Percentiles rank a stretch among this genome's conserved stretches.
phyloP scores from a whole-genome alignment of 2,888 invertebrate genomes.

The Galerucella calmariensis region DNA sequence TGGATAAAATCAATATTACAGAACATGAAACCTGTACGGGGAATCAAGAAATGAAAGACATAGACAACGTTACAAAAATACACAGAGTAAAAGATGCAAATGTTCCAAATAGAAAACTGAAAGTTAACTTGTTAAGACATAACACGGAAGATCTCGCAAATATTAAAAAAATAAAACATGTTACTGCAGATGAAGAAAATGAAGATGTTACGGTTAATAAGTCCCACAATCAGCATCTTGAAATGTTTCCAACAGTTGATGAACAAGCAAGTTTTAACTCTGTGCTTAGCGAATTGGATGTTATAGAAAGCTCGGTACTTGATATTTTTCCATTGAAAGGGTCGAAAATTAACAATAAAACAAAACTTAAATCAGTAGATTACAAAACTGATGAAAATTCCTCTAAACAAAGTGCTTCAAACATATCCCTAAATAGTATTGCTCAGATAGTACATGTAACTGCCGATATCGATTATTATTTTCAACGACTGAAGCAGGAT shows the following conservation, averaged over 20 bases:
- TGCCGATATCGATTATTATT: background rate
- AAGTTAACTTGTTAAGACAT: background rate
- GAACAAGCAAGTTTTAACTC: background rate
- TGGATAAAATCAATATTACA: background rate
- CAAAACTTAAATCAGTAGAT: background rate
- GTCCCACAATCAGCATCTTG: background rate
- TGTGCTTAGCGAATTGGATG: slow-evolving; percentile 17
- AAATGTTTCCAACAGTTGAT: background rate
- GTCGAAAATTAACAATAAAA: background rate
- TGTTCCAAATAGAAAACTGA: background rate
- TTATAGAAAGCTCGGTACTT: slow-evolving; percentile 38
- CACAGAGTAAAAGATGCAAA: no score
- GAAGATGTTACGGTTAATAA: background rate
- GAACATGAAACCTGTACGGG: background rate
- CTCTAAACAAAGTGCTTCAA: background rate
- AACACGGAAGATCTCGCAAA: background rate
- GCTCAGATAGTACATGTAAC: background rate
- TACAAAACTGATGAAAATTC: background rate
- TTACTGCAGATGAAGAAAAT: background rate
- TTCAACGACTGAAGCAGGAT: background rate
- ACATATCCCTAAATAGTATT: background rate
- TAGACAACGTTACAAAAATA: no score
- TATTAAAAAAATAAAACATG: background rate
- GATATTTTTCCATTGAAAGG: slow-evolving; percentile 1
- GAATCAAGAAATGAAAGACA: background rate